A percentile compares a stretch with the other conserved stretches of the same genome.
Evolutionary conservation across 2,797 vertebrate species (phyloP).

Genomic region (Liasis olivaceus): DNA sequence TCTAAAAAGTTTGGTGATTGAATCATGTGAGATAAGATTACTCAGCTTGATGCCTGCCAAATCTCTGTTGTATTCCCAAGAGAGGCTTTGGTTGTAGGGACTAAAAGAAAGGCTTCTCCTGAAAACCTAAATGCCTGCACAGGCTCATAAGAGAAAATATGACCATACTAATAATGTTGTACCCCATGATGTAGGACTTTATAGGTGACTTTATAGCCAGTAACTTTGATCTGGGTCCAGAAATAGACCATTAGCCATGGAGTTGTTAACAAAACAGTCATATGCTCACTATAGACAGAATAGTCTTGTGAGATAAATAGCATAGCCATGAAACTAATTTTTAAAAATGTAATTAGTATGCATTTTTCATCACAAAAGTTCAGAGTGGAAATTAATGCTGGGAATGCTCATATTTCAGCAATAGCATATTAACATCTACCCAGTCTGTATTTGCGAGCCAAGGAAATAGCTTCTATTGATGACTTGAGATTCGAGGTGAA

Average conservation of each 20-base stretch:
- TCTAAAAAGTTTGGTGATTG: background rate
- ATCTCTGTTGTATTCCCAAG: background rate
- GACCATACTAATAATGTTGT: background rate
- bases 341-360: background rate
- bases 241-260: background rate
- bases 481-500: background rate
- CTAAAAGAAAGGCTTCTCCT: background rate
- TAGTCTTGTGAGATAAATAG: background rate
- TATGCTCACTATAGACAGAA: background rate
- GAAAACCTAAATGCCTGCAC: background rate
- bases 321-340: background rate
- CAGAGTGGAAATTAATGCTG: background rate
- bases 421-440: background rate
- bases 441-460: conserved; percentile 5
- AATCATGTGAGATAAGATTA: background rate
- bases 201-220: background rate
- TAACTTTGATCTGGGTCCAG: background rate
- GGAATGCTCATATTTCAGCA: background rate
- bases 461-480: background rate
- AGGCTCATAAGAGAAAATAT: background rate
- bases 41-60: background rate
- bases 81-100: background rate
- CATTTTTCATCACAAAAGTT: background rate
- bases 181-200: background rate
- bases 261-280: background rate